Evolutionary conservation across 2,113 vertebrate genomes (phyloP).

Genomic region (Gymnorhina tibicen): DNA sequence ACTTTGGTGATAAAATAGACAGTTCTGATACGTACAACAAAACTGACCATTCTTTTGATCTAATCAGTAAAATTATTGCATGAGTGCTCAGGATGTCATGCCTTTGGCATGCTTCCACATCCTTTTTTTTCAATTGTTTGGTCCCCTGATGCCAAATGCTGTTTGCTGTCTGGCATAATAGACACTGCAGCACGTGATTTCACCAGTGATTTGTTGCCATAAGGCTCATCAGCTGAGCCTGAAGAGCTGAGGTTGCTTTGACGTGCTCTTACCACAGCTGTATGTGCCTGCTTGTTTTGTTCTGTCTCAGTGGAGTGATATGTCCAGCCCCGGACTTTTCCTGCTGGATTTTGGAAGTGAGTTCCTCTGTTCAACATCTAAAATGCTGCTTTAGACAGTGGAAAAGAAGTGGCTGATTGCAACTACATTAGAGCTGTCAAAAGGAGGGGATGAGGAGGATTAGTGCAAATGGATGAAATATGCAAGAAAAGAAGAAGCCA

Average conservation of each 20-base stretch:
- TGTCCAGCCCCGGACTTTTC: background rate
- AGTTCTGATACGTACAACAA: background rate
- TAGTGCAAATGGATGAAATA: background rate
- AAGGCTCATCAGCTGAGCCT: background rate
- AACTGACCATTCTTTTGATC: background rate
- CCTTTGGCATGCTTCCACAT: background rate
- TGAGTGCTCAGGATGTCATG: background rate
- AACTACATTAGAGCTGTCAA: background rate
- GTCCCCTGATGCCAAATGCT: background rate
- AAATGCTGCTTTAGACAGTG: background rate
- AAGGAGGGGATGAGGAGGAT: background rate
- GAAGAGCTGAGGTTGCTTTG: background rate
- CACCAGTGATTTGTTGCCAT: background rate
- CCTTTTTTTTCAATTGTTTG: background rate
- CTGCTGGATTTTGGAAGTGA: constrained; percentile 1
- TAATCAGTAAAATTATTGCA: background rate
- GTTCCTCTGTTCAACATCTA: background rate
- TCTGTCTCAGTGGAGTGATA: background rate
- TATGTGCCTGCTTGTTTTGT: background rate
- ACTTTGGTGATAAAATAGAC: background rate
- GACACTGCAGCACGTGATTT: background rate
- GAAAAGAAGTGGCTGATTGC: background rate
- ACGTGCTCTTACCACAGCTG: background rate
- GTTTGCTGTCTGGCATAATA: background rate
- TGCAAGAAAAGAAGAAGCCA: background rate